Evolutionary conservation across 2,797 vertebrate genomes (phyloP), one percentile per base, ranked within the genome.

Genomic region (Atherinosoma microstoma): DNA sequence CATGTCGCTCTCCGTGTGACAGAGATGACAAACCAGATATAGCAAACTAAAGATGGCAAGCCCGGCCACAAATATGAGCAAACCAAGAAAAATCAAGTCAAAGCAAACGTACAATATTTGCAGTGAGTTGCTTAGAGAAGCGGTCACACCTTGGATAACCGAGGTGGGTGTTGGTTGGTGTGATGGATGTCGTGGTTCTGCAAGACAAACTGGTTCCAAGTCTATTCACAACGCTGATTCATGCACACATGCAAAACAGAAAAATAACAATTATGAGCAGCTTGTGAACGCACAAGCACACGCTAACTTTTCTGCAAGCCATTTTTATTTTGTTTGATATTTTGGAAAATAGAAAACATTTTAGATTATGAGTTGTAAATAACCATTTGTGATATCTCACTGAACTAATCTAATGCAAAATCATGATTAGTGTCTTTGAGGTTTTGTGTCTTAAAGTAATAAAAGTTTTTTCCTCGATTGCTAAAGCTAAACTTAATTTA

Each of bases 151-250:
- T 80, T 66, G 18, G 30, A 70, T 80, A 68, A 57, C 79, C 68
- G 49, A 78, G 58, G 18, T 32, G 76, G 87, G 84, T 73, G 82
- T 84, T 78, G 84, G 73, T 80, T 63, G 29, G 51, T 67, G 15
- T 54, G 51, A 69, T 66, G 10, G 32, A 63, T 58, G 49, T 49
- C 11, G 59, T 34, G 18, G 80, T 68, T 38, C 67, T 73, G 34
- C 91, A 74, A 64, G 89, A 66, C 60, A 75, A 87, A 89, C 90
- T 69, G 79, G 89, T 91, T 90, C 49, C 10, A 38, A 15, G 35
- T 76, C 35, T 60, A 56, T 53, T 70, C 35, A 78, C 32, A 47
- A 8, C 40, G 13, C 27, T 75, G 15, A 59, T 32, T 30, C 6
- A 1, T 18, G 1, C 1, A 67, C 29, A 15, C 42, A 58, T 4